phyloP scores from a whole-genome alignment of 2,797 vertebrate genomes.

The Anabacerthia variegaticeps region DNA sequence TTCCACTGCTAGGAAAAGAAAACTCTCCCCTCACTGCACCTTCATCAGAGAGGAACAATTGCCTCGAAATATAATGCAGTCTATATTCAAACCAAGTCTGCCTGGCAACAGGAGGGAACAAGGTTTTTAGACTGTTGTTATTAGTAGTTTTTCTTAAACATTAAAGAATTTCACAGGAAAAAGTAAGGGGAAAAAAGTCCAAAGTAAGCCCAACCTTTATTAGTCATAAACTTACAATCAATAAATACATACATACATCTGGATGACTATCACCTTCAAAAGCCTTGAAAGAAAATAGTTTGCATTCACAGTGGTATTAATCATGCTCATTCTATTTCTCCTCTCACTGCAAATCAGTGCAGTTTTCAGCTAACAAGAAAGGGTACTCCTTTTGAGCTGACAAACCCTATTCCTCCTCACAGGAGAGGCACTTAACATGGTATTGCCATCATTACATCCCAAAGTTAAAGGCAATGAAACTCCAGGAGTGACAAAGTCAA shows the following conservation, averaged over 20 bases:
- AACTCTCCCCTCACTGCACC: not conserved
- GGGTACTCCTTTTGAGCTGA: constrained; percentile 78
- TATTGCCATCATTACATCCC: constrained; percentile 78
- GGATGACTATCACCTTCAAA: constrained; percentile 46
- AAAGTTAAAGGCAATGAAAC: constrained; percentile 83
- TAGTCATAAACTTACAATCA: constrained; percentile 58
- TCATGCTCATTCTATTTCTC: constrained; percentile 70
- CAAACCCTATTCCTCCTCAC: constrained; percentile 68
- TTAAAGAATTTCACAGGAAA: not conserved
- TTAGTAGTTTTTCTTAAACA: not conserved
- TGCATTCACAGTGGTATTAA: constrained; percentile 68
- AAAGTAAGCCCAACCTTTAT: not conserved
- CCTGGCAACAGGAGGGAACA: not conserved
- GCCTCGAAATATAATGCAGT: not conserved
- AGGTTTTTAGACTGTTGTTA: not conserved
- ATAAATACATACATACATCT: constrained; percentile 45
- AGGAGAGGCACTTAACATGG: constrained; percentile 79
- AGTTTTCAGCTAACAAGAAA: constrained; percentile 80
- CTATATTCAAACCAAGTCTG: not conserved
- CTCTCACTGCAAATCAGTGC: constrained; percentile 76
- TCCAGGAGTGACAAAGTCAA: constrained; percentile 77
- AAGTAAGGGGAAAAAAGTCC: not conserved
- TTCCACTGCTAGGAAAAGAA: not conserved
- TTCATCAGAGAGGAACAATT: not conserved
- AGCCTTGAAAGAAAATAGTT: constrained; percentile 63